phyloP scores from a whole-genome alignment of 2,797 vertebrate species.

The Eulemur rubriventer region DNA sequence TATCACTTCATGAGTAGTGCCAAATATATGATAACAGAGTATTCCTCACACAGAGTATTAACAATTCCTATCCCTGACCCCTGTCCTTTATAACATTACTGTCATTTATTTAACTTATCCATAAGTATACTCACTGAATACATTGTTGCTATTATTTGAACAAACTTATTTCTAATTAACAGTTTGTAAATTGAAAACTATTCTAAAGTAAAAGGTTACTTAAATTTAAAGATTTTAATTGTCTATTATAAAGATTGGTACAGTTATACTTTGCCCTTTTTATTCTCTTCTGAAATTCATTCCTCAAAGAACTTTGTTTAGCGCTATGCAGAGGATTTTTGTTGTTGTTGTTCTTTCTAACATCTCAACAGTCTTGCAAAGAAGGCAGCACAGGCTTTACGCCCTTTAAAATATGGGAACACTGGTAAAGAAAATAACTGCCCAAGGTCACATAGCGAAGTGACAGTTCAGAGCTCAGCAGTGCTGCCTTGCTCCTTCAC shows the following conservation, averaged over 20 bases:
- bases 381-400: not conserved
- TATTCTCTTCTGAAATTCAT: not conserved
- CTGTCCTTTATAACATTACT: not conserved
- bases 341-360: not conserved
- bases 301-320: not conserved
- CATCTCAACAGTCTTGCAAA: not conserved
- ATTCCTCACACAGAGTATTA: not conserved
- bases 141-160: not conserved
- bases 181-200: not conserved
- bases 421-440: no score
- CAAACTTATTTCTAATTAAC: not conserved
- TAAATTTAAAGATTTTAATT: not conserved
- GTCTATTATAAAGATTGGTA: not conserved
- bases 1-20: not conserved
- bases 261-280: not conserved
- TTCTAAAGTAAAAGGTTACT: not conserved
- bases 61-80: not conserved
- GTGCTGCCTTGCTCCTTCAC: not conserved
- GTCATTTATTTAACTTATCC: not conserved
- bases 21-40: not conserved
- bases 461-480: not conserved
- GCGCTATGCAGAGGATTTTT: not conserved
- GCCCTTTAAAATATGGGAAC: no score
- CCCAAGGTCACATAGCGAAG: not conserved
- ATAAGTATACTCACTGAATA: not conserved